phyloP scores from a whole-genome alignment of 2,888 invertebrate genomes.

The Tipula confusa region DNA sequence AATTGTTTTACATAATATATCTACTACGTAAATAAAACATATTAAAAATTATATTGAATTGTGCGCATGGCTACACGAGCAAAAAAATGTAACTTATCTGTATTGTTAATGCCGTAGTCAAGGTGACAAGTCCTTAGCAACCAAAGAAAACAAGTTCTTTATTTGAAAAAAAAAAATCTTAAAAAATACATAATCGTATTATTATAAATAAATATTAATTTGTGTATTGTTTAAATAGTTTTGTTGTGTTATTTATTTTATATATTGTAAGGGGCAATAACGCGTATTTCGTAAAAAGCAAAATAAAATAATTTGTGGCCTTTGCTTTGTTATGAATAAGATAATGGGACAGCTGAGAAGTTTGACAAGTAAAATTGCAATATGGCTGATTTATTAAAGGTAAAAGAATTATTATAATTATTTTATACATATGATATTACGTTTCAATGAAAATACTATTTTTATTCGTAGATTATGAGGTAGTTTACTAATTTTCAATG shows the following conservation, averaged over 20 bases:
- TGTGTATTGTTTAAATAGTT: not conserved
- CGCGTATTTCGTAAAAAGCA: not conserved
- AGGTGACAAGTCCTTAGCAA: constrained; percentile 37
- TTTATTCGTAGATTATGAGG: not conserved
- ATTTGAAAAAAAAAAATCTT: not conserved
- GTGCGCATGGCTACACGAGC: not conserved
- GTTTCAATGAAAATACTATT: not conserved
- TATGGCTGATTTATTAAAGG: constrained; percentile 28
- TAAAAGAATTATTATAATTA: not conserved
- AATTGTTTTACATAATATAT: not conserved
- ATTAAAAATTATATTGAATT: not conserved
- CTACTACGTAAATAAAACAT: not conserved
- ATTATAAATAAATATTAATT: not conserved
- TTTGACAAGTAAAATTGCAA: constrained; percentile 29
- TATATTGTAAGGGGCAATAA: not conserved
- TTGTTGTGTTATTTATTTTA: not conserved
- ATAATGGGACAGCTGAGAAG: constrained; percentile 28
- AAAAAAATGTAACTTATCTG: constrained; percentile 33
- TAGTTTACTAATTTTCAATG: not conserved
- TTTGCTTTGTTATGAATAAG: constrained; percentile 15
- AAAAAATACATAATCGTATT: not conserved
- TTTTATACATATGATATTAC: not conserved
- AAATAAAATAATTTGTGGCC: not conserved
- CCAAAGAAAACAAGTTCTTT: constrained; percentile 36
- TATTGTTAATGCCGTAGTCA: constrained; percentile 35